Percentiles rank a stretch among this genome's conserved stretches.
phyloP scores from a whole-genome alignment of 2,797 vertebrate species.

The Salmo trutta region DNA sequence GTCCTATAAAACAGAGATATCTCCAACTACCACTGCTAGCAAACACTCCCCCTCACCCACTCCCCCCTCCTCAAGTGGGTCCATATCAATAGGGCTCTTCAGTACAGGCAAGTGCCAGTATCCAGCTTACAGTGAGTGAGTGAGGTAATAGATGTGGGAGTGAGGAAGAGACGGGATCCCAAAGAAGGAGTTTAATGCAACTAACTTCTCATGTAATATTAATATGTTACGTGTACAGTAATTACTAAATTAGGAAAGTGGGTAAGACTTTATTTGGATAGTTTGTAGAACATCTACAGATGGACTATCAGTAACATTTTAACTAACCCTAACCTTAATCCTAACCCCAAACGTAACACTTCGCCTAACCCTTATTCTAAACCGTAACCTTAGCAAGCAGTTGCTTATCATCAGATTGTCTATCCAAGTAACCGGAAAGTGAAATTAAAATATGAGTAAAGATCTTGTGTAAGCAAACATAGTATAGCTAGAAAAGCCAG shows the following conservation, averaged over 20 bases:
- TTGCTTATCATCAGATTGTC: too few relatives aligned
- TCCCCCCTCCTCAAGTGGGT: background rate
- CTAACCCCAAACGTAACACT: too few relatives aligned
- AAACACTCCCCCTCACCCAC: background rate
- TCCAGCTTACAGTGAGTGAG: background rate
- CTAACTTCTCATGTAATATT: background rate
- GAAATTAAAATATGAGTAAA: background rate
- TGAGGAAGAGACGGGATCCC: background rate
- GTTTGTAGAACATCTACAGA: too few relatives aligned
- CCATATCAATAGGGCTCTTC: background rate
- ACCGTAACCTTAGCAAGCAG: too few relatives aligned
- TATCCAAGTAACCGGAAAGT: too few relatives aligned
- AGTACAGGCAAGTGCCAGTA: background rate
- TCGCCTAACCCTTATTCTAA: too few relatives aligned
- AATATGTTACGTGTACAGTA: background rate
- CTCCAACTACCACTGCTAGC: background rate
- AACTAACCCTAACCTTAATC: too few relatives aligned
- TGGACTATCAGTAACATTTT: too few relatives aligned
- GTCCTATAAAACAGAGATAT: background rate
- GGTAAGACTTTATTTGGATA: too few relatives aligned
- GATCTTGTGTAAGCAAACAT: conserved; percentile 11
- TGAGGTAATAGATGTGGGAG: too few relatives aligned
- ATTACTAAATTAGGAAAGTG: background rate
- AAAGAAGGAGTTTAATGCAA: background rate
- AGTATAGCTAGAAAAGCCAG: background rate